Evolutionary conservation across 2,888 invertebrate species (phyloP), one percentile per base, ranked within the genome.

Genomic region (Orthosia gothica): DNA sequence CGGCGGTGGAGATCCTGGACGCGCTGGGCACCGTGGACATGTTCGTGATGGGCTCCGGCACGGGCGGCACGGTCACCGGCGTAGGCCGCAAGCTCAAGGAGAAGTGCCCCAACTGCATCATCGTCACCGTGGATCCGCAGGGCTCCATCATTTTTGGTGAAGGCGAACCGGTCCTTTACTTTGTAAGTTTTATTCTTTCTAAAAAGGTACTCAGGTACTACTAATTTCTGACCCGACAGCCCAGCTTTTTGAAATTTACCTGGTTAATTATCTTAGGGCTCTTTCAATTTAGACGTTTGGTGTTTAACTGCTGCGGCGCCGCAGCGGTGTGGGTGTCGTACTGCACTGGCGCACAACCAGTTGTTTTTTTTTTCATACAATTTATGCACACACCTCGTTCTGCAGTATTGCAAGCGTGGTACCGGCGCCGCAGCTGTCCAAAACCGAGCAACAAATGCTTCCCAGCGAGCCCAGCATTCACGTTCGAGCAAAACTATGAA

Each of bases 61-160:
- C 99, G 0, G 99, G 99, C 1, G 99, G 99, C 7, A 99, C 99
- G 0, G 97, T 99, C 18, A 97, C 98, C n/a, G 99, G 99, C 32
- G 97, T 99, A 72, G 99, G 98, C 0, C 97, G 98, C 45, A 98
- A 98, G 94, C 97, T 99, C 64, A 99, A 98, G 92, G 98, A 99
- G 92, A 95, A 97, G 77, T 97, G 97, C 50, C 98, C 99, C 0
- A 93, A 96, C 59, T 98, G 98, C 85, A 95, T 97, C 87, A 96
- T 99, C 20, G 97, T 99, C 45, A 99, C 97, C 7, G 98, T 98
- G 0, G 99, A 99, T 96, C 99, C 99, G 0, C 97, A 97, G 85
- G 99, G 99, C 12, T 91, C 91, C 2, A 82, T 88, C 7, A 97
- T 99, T 85, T 94, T 88, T 65, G 86, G 83, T 20, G 99, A 99